A percentile compares a stretch with the other conserved stretches of the same genome.
Evolutionary conservation across 1,140 invertebrate species (phyloP).

Genomic region (Hesperophylax magnus): DNA sequence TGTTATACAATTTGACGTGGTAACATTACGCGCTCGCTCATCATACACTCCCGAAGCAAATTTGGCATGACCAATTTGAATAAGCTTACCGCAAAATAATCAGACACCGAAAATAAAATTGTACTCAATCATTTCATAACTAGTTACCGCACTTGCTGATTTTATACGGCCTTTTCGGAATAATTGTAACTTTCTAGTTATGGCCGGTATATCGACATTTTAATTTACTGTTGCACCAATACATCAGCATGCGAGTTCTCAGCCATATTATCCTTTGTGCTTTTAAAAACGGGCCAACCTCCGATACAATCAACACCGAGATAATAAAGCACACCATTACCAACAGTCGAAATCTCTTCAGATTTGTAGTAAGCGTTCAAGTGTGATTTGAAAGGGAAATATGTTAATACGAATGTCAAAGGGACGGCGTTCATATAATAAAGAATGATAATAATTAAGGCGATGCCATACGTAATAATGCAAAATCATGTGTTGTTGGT

Average conservation of each 20-base stretch:
- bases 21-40: slow-evolving; percentile 16
- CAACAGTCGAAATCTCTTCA: no score
- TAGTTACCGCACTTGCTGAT: slow-evolving; percentile 26
- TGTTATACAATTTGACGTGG: slow-evolving; percentile 5
- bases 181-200: slow-evolving; percentile 29
- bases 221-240: slow-evolving; percentile 20
- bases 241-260: background rate
- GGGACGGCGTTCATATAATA: no score
- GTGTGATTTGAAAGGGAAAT: no score
- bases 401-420: no score
- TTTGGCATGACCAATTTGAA: slow-evolving; percentile 33
- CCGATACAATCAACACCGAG: no score
- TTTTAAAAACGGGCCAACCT: no score
- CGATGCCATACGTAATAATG: no score
- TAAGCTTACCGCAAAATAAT: slow-evolving; percentile 21
- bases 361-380: no score
- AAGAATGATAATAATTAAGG: no score
- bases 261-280: no score
- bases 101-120: slow-evolving; percentile 28
- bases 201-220: slow-evolving; percentile 8
- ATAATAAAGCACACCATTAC: no score
- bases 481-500: no score
- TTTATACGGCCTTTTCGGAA: slow-evolving; percentile 18
- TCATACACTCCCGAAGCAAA: slow-evolving; percentile 17
- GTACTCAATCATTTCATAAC: slow-evolving; percentile 34